phyloP scores from a whole-genome alignment of 1,140 invertebrate species.

The Euwallacea similis region DNA sequence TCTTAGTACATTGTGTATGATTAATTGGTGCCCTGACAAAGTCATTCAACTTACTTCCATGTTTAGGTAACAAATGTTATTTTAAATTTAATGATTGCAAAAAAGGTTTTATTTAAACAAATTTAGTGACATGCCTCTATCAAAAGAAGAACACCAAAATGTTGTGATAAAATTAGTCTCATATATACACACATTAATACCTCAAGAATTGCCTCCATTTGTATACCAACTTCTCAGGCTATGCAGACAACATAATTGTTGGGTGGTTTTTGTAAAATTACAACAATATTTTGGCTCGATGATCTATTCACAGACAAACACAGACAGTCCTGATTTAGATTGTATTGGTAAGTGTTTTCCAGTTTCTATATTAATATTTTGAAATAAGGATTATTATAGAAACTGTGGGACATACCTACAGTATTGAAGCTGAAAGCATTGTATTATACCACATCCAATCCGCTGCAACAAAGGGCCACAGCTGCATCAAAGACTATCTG shows the following conservation, averaged over 20 bases:
- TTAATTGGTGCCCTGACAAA: constrained; percentile 52
- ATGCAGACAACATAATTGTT: constrained; percentile 51
- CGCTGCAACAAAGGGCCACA: constrained; percentile 55
- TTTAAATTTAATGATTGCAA: not conserved
- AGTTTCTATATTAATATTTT: constrained; percentile 4
- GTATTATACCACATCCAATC: constrained; percentile 62
- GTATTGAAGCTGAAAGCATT: constrained; percentile 57
- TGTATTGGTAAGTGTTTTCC: constrained; percentile 50
- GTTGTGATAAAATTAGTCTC: constrained; percentile 55
- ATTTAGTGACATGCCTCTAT: constrained; percentile 49
- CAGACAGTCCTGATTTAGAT: constrained; percentile 47
- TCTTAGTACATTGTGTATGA: constrained; percentile 51
- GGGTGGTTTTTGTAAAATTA: constrained; percentile 51
- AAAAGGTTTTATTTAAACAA: not conserved
- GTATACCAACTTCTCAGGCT: constrained; percentile 55
- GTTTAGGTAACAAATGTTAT: constrained; percentile 51
- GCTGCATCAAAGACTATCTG: constrained; percentile 58
- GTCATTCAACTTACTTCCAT: constrained; percentile 54
- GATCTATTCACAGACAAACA: constrained; percentile 45
- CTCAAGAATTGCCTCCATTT: constrained; percentile 56
- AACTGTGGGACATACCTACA: constrained; percentile 49
- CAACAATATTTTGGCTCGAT: constrained; percentile 56
- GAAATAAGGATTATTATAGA: constrained; percentile 43
- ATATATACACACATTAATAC: constrained; percentile 53
- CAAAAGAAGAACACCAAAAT: constrained; percentile 51